Conservation (phyloP, 2,797 vertebrate species). For the Phrynocephalus forsythii region DNA sequence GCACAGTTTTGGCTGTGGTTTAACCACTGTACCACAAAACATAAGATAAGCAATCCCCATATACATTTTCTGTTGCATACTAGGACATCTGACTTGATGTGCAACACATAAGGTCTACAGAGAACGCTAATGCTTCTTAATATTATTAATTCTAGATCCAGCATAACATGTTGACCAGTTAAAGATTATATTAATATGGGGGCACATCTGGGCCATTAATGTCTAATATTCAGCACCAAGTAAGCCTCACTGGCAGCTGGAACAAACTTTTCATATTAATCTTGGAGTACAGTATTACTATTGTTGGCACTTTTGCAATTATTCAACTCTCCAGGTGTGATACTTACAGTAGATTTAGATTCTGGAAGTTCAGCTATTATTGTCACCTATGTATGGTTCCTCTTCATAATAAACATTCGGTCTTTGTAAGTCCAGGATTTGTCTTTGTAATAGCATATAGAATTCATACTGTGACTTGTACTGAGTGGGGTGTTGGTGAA, state of each 20-base stretch:
- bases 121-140: background rate
- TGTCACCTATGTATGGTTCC: background rate
- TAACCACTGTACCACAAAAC: too few relatives aligned
- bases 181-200: background rate
- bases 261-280: background rate
- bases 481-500: slow-evolving; percentile 30
- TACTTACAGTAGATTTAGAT: background rate
- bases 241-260: too few relatives aligned
- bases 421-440: slow-evolving; percentile 28
- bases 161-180: background rate
- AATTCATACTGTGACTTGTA: slow-evolving; percentile 34
- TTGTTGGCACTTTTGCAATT: background rate
- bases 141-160: background rate
- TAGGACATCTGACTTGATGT: too few relatives aligned
- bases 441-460: slow-evolving; percentile 39
- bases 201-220: too few relatives aligned
- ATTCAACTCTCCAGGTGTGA: background rate
- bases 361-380: background rate
- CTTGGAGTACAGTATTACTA: background rate
- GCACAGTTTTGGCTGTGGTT: too few relatives aligned
- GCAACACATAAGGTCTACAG: too few relatives aligned
- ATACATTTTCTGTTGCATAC: too few relatives aligned
- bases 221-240: too few relatives aligned
- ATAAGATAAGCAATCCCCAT: too few relatives aligned
- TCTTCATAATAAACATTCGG: slow-evolving; percentile 41